Base-by-base conservation (phyloP, 2,888 invertebrate species). In the Cremastobaeus sp. region DNA sequence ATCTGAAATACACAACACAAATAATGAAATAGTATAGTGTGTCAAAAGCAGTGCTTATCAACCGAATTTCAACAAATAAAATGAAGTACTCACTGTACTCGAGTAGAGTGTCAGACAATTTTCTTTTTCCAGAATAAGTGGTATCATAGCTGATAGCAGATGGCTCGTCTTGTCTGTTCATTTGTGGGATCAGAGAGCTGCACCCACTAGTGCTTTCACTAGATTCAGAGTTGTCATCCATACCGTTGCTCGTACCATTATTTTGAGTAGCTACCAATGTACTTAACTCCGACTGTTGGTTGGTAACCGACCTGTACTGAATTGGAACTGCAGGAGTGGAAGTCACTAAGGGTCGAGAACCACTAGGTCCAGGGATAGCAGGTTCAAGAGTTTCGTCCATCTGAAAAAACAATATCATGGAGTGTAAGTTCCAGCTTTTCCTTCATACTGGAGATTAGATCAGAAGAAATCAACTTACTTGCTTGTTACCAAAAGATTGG, bases 191-290 rank as follows among this genome's bases (percentile, higher is more conserved):
- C 52, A 90, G 86, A n/a, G 90, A 90, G 65, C 90, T 90, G 79
- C 90, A 90, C 18, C 90, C 90, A 83, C 90, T 91, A 9, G 90
- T 90, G 50, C 90, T 90, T 79, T 90, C 90, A 75, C 90, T 90
- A 76, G 90, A 90, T 79, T 90, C 90, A 14, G 90, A 90, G 81
- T 89, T 89, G 76, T 90, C 89, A 78, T 90, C 90, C 14, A 84
- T 88, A 70, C 84, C 86, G 76, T 86, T 85, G n/a, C 81, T 65
- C 25, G 81, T 65, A 8, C 81, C 84, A 68, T 85, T 83, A 71
- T 83, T 84, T 69, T 81, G 76, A 12, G 78, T 57, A 12, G 80
- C 35, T 45, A 81, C 74, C 55, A 85, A 62, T 3, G 82, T 74
- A 70, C 83, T 83, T 12, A 83, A 74, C 14, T 83, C 74, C 6